Conservation (phyloP, 2,113 vertebrate genomes). For the Acinonyx jubatus region DNA sequence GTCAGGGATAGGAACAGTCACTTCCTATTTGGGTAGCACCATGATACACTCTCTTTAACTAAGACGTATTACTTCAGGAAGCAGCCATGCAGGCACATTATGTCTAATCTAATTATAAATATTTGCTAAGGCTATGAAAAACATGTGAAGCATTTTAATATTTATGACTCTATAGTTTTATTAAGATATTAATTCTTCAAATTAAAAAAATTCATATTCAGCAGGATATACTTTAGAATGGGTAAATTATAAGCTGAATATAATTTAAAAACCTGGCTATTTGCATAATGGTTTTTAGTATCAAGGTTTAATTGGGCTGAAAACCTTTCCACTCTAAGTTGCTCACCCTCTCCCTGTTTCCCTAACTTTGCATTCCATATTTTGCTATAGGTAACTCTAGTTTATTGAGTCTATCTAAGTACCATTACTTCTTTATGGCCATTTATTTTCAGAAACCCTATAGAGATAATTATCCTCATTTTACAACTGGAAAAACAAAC, state of each 20-base stretch:
- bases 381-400: background rate
- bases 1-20: background rate
- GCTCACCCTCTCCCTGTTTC: background rate
- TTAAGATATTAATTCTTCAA: background rate
- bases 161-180: background rate
- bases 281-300: background rate
- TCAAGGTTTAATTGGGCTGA: background rate
- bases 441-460: background rate
- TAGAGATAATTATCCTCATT: background rate
- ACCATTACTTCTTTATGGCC: background rate
- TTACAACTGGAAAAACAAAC: background rate
- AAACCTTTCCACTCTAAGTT: background rate
- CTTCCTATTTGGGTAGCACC: background rate
- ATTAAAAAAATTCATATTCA: background rate
- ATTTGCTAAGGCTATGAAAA: background rate
- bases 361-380: background rate
- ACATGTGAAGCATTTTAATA: background rate
- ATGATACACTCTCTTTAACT: background rate
- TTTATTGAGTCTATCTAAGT: background rate
- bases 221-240: background rate
- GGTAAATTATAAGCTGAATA: constrained; percentile 7
- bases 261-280: background rate
- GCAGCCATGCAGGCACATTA: background rate
- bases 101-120: background rate
- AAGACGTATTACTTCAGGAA: background rate